Conservation (phyloP, 2,797 vertebrate species). For the Rhyacichthys aspro region DNA sequence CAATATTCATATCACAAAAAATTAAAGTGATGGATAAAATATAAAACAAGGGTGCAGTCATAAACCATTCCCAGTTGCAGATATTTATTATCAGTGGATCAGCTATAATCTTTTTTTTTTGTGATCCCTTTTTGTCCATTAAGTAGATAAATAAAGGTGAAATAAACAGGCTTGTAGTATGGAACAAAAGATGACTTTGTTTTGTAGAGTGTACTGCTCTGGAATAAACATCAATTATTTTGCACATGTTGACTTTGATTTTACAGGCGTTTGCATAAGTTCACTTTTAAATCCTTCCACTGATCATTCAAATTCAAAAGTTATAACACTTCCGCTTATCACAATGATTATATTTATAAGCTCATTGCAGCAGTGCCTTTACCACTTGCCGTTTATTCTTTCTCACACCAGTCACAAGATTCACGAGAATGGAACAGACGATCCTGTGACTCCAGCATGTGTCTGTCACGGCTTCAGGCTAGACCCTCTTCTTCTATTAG, state of each 20-base stretch:
- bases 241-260: not conserved
- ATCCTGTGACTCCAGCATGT: slow-evolving; percentile 35
- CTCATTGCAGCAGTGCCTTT: not conserved
- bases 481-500: slow-evolving; percentile 55
- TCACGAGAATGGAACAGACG: slow-evolving; percentile 34
- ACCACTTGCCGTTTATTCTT: slow-evolving; percentile 13
- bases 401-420: slow-evolving; percentile 14
- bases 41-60: too few species aligned
- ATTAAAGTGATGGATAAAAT: not conserved
- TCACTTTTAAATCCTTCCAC: too few species aligned
- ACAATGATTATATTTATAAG: not conserved
- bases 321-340: too few species aligned
- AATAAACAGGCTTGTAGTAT: not conserved
- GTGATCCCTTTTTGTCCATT: not conserved
- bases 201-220: not conserved
- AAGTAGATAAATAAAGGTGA: not conserved
- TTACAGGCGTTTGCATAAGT: too few species aligned
- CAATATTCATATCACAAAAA: too few species aligned
- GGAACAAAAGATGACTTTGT: not conserved
- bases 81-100: too few species aligned
- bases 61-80: too few species aligned
- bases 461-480: slow-evolving; percentile 25
- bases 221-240: not conserved
- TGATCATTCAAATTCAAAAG: too few species aligned
- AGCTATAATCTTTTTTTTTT: not conserved